Evolutionary conservation across 92 coral and sea anemone genomes (phyloP).

Genomic region (Pocillopora meandrina): DNA sequence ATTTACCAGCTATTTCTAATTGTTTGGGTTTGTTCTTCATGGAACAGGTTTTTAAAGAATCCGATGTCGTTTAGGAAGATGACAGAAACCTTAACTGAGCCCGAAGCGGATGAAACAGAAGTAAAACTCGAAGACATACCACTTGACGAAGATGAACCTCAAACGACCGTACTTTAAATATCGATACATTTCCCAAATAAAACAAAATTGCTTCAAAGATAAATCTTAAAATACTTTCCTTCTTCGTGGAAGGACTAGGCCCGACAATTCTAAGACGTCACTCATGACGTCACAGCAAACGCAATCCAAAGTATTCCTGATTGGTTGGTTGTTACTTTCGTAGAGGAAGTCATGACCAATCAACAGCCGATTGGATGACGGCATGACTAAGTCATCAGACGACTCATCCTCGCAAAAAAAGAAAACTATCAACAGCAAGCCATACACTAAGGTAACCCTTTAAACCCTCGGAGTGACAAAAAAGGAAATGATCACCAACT

Average conservation of each 20-base stretch:
- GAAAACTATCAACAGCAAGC: no score
- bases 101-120: conserved; percentile 16
- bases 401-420: no score
- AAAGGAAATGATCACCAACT: no score
- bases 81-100: conserved; percentile 1
- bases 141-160: neutral
- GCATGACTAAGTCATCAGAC: neutral
- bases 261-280: neutral
- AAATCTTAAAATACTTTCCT: neutral
- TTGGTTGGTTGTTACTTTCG: conserved; percentile 1
- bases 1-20: neutral
- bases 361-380: neutral
- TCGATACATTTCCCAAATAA: neutral
- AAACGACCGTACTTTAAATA: neutral
- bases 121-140: conserved; percentile 2
- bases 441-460: no score
- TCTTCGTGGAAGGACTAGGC: no score
- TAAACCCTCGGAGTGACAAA: no score
- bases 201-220: neutral
- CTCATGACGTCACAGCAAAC: neutral
- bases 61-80: conserved; percentile 23
- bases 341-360: neutral
- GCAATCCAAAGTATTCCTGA: neutral
- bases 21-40: neutral
- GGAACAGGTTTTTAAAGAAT: conserved; percentile 30